phyloP scores from a whole-genome alignment of 2,797 vertebrate species.

The Darevskia nairensis region DNA sequence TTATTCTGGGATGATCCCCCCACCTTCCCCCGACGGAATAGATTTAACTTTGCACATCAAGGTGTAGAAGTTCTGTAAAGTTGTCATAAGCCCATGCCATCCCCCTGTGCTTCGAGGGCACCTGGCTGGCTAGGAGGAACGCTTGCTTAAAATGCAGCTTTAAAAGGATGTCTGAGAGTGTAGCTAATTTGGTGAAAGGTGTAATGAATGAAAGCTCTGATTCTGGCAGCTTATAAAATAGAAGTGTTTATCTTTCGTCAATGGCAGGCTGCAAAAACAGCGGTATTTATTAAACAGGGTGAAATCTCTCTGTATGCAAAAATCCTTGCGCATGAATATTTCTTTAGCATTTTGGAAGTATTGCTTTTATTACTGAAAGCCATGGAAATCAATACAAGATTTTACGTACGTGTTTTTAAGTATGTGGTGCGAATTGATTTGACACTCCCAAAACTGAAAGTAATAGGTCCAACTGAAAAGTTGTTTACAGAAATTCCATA shows the following conservation, averaged over 20 bases:
- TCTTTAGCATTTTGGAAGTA: constrained; percentile 10
- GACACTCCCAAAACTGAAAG: constrained; percentile 52
- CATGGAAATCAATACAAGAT: constrained; percentile 51
- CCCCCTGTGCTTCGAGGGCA: constrained; percentile 62
- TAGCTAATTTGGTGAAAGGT: constrained; percentile 60
- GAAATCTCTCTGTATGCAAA: constrained; percentile 31
- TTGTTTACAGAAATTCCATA: constrained; percentile 3
- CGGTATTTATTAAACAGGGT: constrained; percentile 35
- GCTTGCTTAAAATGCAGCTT: constrained; percentile 45
- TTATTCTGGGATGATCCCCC: constrained; percentile 60
- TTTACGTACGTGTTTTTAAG: constrained; percentile 62
- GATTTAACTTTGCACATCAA: constrained; percentile 64
- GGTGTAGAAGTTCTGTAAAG: constrained; percentile 39
- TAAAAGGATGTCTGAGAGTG: constrained; percentile 41
- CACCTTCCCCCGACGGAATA: constrained; percentile 69
- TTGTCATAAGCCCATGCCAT: constrained; percentile 50
- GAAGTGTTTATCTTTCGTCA: constrained; percentile 58
- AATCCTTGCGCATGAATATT: constrained; percentile 14
- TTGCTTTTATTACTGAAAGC: constrained; percentile 47
- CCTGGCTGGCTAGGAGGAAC: constrained; percentile 61
- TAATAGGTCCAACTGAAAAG: constrained; percentile 58
- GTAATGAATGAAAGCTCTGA: constrained; percentile 61
- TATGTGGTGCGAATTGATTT: constrained; percentile 65
- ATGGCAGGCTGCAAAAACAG: constrained; percentile 38
- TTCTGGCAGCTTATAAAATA: constrained; percentile 57